Evolutionary conservation across 2,797 vertebrate genomes (phyloP), one percentile per base, ranked within the genome.

Genomic region (Menidia menidia): DNA sequence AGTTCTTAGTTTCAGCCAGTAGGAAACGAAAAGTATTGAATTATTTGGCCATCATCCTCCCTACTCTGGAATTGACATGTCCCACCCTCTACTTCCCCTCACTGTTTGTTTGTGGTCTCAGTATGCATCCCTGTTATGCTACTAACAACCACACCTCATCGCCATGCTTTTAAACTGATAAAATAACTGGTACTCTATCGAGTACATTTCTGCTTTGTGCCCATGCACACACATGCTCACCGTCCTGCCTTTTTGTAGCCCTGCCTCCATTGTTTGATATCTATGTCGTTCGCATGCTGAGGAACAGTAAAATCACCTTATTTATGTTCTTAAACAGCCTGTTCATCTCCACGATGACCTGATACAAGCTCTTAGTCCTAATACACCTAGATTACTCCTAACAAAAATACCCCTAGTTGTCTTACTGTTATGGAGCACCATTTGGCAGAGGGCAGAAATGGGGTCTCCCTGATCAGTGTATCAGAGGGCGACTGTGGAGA

Each of bases 1-100:
- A 18, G 8, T 60, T 78, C 41, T 66, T 55, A 6, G 55, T 67
- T 77, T 79, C 12, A 66, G 53, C 45, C 45, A 59, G 62, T 61
- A 33, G 19, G n/a, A 69, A 82, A 83, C 59, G 62, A 76, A 83
- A 85, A 86, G 42, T 82, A 85, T 86, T 75, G 52, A 68, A 84
- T 87, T 71, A 85, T 90, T 88, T 62, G 73, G 60, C 75, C 69
- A 67, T 85, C 88, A 83, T 81, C 81, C 80, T 88, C 77, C 76
- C 72, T 45, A 47, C 73, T 84, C 73, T 70, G 70, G 77, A 78
- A 75, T 74, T 75, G 62, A 76, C 79, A 78, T 62, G 76, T 78
- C 81, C 87, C 82, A 85, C 85, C 84, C 80, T 83, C 73, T 48
- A 77, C 83, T 89, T 86, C 84, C 82, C 82, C 60, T 78, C 45